phyloP scores from a whole-genome alignment of 2,888 invertebrate genomes.

The Noctua pronuba region DNA sequence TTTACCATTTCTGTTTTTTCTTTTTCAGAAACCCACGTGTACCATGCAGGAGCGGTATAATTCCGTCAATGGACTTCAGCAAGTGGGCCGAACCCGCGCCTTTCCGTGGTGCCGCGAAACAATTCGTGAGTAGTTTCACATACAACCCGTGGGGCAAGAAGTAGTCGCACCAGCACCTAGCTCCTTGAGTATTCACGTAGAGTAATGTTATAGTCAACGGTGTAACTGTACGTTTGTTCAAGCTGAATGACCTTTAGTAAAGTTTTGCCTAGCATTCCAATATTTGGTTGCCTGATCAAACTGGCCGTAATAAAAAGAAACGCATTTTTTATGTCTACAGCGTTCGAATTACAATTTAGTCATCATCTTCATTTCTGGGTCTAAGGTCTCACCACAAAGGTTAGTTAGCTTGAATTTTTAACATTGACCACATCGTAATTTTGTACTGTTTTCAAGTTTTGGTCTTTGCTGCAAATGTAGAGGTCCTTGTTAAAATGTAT shows the following conservation, averaged over 20 bases:
- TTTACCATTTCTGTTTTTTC: neutral
- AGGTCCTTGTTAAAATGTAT: conserved; percentile 56
- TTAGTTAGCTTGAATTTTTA: conserved; percentile 50
- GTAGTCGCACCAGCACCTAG: conserved; percentile 78
- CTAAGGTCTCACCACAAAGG: conserved; percentile 17
- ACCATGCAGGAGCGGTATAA: conserved; percentile 96
- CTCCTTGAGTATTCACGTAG: conserved; percentile 72
- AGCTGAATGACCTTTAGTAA: conserved; percentile 45
- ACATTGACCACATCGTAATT: conserved; percentile 58
- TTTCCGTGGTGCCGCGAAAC: conserved; percentile 85
- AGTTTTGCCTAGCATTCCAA: neutral
- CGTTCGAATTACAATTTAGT: neutral
- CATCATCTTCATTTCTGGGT: neutral
- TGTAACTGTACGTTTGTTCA: conserved; percentile 62
- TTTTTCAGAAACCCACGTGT: conserved; percentile 96
- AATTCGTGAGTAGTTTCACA: conserved; percentile 92
- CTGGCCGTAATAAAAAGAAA: neutral
- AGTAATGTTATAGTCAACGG: conserved; percentile 72
- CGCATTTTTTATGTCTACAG: neutral
- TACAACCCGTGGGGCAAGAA: conserved; percentile 89
- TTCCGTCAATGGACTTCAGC: conserved; percentile 96
- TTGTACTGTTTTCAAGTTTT: conserved; percentile 34
- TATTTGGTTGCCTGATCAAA: neutral
- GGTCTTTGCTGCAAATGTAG: conserved; percentile 34
- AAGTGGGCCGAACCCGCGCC: conserved; percentile 96